Evolutionary conservation across 2,888 invertebrate species (phyloP).

Genomic region (Digitonthophagus gazella): DNA sequence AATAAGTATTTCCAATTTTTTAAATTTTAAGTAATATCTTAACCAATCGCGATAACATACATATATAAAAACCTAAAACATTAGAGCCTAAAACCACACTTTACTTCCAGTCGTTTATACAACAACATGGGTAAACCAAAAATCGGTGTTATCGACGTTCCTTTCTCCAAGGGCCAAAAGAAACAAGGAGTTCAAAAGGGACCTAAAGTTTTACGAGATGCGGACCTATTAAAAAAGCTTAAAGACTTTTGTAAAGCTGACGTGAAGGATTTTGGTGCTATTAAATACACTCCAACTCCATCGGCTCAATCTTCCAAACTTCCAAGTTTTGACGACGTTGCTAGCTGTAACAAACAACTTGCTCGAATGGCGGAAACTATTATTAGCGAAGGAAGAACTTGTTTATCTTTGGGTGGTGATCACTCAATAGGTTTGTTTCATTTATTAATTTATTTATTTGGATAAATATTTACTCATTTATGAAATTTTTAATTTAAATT

Average conservation of each 20-base stretch:
- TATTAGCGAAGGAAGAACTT: constrained; percentile 63
- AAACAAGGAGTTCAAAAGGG: constrained; percentile 71
- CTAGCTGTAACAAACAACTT: constrained; percentile 64
- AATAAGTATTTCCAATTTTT: too few species aligned
- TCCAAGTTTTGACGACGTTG: constrained; percentile 64
- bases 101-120: background rate
- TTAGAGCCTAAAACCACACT: background rate
- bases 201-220: constrained; percentile 64
- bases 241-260: constrained; percentile 59
- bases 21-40: too few species aligned
- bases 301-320: constrained; percentile 51
- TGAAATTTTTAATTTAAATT: background rate
- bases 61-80: background rate
- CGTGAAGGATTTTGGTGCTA: constrained; percentile 67
- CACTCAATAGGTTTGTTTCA: constrained; percentile 74
- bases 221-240: constrained; percentile 63
- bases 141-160: constrained; percentile 77
- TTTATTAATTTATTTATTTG: background rate
- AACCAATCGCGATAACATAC: background rate
- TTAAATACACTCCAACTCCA: constrained; percentile 50
- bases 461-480: background rate
- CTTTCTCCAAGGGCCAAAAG: constrained; percentile 74
- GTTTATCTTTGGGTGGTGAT: constrained; percentile 84
- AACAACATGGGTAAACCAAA: constrained; percentile 37
- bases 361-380: constrained; percentile 65